Conservation (phyloP, 1,140 invertebrate genomes). For the Drosophila tristis region DNA sequence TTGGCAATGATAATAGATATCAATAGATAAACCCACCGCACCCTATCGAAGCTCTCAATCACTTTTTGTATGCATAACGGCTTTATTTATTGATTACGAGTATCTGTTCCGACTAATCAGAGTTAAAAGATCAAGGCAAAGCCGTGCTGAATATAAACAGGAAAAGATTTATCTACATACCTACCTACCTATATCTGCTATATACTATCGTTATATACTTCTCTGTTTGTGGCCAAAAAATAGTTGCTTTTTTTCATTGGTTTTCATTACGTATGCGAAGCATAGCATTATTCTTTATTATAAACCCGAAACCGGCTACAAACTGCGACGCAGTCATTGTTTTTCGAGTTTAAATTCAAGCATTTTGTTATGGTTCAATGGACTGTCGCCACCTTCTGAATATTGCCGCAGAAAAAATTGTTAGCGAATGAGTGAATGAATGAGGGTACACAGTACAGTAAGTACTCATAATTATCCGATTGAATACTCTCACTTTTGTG, state of each 20-base stretch:
- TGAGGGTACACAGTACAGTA: not conserved
- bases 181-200: constrained; percentile 1
- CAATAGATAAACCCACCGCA: not conserved
- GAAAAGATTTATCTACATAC: constrained; percentile 7
- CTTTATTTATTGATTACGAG: constrained; percentile 3
- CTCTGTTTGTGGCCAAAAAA: constrained; percentile 9
- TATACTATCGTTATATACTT: constrained; percentile 7
- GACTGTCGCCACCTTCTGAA: constrained; percentile 31
- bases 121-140: constrained; percentile 51
- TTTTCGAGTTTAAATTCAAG: constrained; percentile 34
- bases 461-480: constrained; percentile 3
- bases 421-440: constrained; percentile 1
- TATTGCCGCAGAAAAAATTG: constrained; percentile 8
- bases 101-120: constrained; percentile 28
- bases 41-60: constrained; percentile 1
- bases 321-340: constrained; percentile 22
- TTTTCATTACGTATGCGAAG: constrained; percentile 25
- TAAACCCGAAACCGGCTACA: constrained; percentile 30
- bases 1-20: constrained; percentile 22
- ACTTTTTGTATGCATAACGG: constrained; percentile 33
- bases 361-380: constrained; percentile 60
- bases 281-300: constrained; percentile 3
- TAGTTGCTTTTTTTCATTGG: constrained; percentile 17
- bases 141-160: constrained; percentile 16
- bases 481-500: constrained; percentile 46